phyloP scores from a whole-genome alignment of 1,140 invertebrate species.

The Scaptomyza hsui region DNA sequence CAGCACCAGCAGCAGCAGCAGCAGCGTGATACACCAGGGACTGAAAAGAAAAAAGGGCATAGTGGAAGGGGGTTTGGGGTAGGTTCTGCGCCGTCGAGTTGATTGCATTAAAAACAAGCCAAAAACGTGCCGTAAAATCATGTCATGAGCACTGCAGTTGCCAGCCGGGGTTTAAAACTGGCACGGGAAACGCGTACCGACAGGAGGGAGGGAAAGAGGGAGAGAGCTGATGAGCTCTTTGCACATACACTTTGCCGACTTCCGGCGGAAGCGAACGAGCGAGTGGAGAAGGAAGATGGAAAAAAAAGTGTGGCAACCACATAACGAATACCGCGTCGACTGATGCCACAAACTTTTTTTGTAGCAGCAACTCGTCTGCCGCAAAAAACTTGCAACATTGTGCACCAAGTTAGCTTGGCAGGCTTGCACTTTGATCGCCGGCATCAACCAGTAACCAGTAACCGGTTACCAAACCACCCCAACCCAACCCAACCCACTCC shows the following conservation, averaged over 20 bases:
- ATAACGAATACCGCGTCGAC: slow-evolving; percentile 3
- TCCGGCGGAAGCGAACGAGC: slow-evolving; percentile 48
- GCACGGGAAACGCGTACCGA: no score
- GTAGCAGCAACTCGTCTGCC: not conserved
- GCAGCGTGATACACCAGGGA: slow-evolving; percentile 22
- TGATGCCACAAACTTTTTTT: slow-evolving; percentile 3
- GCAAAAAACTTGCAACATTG: slow-evolving; percentile 21
- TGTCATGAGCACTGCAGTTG: slow-evolving; percentile 44
- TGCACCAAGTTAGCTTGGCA: slow-evolving; percentile 1
- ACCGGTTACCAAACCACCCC: no score
- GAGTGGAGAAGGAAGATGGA: not conserved
- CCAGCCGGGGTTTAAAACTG: not conserved
- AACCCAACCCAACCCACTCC: no score
- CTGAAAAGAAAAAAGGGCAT: no score
- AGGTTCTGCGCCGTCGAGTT: slow-evolving; percentile 21
- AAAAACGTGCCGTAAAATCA: slow-evolving; percentile 54
- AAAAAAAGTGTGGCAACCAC: slow-evolving; percentile 8
- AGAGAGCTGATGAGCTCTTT: slow-evolving; percentile 51
- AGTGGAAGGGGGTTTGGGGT: not conserved
- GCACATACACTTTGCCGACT: slow-evolving; percentile 54
- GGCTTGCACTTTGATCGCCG: slow-evolving; percentile 32
- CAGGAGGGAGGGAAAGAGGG: no score
- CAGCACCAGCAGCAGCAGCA: slow-evolving; percentile 18
- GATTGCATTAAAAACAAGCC: slow-evolving; percentile 64
- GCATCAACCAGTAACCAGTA: no score